phyloP scores from a whole-genome alignment of 2,888 invertebrate species.

The Drosophila atripex region DNA sequence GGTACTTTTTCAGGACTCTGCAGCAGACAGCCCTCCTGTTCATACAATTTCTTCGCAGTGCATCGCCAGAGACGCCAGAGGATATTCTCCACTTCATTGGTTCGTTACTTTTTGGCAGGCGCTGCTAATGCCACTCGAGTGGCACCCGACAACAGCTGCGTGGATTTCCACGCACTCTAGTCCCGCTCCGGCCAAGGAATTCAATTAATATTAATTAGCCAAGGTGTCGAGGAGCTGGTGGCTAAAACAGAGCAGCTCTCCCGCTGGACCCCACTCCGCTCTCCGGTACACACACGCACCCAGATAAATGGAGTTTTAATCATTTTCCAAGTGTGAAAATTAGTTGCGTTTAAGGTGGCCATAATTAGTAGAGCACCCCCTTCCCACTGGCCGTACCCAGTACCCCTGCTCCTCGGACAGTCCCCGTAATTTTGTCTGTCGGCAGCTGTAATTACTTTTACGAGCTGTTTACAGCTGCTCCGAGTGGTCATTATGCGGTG shows the following conservation, averaged over 20 bases:
- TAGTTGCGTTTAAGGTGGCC: constrained; percentile 79
- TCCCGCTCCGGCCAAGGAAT: constrained; percentile 64
- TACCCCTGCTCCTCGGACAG: background rate
- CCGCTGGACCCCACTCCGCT: constrained; percentile 46
- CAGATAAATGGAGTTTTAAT: constrained; percentile 83
- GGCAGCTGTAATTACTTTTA: constrained; percentile 80
- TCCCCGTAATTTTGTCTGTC: constrained; percentile 29
- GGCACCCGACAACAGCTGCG: constrained; percentile 61
- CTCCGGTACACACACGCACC: constrained; percentile 7
- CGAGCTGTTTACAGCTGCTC: constrained; percentile 83
- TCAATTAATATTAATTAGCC: constrained; percentile 79
- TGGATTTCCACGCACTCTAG: constrained; percentile 61
- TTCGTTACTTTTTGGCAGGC: constrained; percentile 54
- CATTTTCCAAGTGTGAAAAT: constrained; percentile 81
- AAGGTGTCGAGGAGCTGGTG: constrained; percentile 72
- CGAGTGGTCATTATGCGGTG: constrained; percentile 77
- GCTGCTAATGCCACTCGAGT: constrained; percentile 64
- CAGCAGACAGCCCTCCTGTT: no score
- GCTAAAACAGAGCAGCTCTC: constrained; percentile 41
- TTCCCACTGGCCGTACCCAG: no score
- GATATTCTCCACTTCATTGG: constrained; percentile 31
- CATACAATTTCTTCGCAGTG: background rate
- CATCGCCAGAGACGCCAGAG: constrained; percentile 19
- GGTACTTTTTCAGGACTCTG: no score
- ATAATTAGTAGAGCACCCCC: constrained; percentile 66